Percentiles rank a stretch among this genome's conserved stretches.
Evolutionary conservation across 2,113 vertebrate genomes (phyloP).

Genomic region (Syngnathus scovelli): DNA sequence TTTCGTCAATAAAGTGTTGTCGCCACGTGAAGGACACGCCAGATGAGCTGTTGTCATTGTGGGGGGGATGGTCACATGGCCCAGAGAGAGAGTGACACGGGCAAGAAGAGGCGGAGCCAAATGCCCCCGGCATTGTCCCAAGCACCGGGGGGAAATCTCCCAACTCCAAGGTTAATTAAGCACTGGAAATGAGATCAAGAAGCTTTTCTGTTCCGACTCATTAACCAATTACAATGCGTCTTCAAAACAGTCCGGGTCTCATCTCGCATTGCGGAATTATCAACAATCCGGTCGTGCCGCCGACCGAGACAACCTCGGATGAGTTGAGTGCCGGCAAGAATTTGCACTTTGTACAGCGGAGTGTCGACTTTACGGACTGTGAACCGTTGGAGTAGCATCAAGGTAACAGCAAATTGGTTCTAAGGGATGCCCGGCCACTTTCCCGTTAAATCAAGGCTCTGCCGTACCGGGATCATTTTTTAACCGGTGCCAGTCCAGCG

Average conservation of each 20-base stretch:
- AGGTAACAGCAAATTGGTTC: no score
- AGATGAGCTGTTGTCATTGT: constrained; percentile 60
- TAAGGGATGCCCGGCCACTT: no score
- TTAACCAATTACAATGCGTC: constrained; percentile 70
- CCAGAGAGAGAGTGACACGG: constrained; percentile 13
- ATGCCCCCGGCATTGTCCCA: constrained; percentile 57
- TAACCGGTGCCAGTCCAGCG: not conserved
- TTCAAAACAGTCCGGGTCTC: constrained; percentile 61
- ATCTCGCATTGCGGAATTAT: constrained; percentile 55
- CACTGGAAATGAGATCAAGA: constrained; percentile 72
- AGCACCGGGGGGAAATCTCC: constrained; percentile 62
- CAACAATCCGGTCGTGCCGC: constrained; percentile 50
- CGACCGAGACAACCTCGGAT: constrained; percentile 10
- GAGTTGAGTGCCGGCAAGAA: not conserved
- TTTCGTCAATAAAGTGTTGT: constrained; percentile 39
- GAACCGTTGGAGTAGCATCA: no score
- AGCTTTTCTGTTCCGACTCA: constrained; percentile 70
- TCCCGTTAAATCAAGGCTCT: no score
- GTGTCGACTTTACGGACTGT: no score
- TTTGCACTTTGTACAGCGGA: not conserved
- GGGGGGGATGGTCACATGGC: constrained; percentile 30
- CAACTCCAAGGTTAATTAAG: constrained; percentile 74
- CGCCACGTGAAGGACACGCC: constrained; percentile 33
- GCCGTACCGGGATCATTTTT: not conserved
- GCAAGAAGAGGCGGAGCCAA: constrained; percentile 38